Conservation (phyloP, 2,888 invertebrate genomes). For the Pandemis heparana region DNA sequence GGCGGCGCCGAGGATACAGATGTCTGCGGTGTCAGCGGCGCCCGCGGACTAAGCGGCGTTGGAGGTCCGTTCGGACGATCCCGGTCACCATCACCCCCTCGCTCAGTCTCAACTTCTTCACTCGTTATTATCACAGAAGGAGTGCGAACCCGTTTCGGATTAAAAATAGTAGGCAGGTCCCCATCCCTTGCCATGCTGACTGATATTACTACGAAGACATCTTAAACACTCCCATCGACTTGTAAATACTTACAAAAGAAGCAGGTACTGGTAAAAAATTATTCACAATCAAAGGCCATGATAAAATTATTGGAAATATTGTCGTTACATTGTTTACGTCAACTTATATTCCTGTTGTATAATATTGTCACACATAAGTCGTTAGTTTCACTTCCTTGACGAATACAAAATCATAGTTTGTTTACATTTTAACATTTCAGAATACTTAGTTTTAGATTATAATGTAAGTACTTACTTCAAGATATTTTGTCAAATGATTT, state of each 20-base stretch:
- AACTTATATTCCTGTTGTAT: conserved; percentile 7
- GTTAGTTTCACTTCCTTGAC: conserved; percentile 41
- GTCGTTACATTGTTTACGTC: conserved; percentile 38
- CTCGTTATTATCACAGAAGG: conserved; percentile 90
- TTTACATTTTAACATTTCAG: conserved; percentile 34
- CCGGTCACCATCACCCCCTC: conserved; percentile 66
- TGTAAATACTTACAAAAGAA: conserved; percentile 46
- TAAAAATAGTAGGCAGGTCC: conserved; percentile 93
- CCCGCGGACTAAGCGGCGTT: conserved; percentile 76
- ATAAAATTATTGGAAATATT: conserved; percentile 30
- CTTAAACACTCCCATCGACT: conserved; percentile 46
- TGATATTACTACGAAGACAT: conserved; percentile 50
- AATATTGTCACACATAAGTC: conserved; percentile 37
- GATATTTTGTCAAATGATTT: conserved; percentile 11
- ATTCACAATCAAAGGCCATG: conserved; percentile 32
- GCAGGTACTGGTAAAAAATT: conserved; percentile 37
- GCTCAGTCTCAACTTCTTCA: conserved; percentile 83
- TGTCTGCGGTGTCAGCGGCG: conserved; percentile 77
- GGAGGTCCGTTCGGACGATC: conserved; percentile 81
- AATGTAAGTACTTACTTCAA: conserved; percentile 1
- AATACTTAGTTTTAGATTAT: not conserved
- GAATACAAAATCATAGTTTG: conserved; percentile 49
- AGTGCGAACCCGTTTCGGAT: conserved; percentile 89
- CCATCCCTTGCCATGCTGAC: conserved; percentile 88
- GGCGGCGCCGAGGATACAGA: conserved; percentile 82